phyloP scores from a whole-genome alignment of 2,113 vertebrate species.

The Muntiacus reevesi region DNA sequence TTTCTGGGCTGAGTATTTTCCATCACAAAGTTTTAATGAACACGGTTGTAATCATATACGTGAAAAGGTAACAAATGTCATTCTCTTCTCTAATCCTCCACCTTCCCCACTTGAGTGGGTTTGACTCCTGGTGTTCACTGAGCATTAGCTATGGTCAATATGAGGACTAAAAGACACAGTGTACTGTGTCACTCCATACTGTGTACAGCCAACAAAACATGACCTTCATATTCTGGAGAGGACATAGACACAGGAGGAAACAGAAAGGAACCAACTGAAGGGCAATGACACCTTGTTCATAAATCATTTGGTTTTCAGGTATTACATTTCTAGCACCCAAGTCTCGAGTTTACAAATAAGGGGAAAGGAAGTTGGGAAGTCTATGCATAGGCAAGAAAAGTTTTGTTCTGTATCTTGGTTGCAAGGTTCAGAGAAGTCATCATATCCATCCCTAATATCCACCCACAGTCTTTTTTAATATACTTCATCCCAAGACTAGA shows the following conservation, averaged over 20 bases:
- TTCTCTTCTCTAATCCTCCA: not conserved
- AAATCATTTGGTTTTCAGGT: not conserved
- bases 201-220: not conserved
- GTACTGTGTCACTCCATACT: not conserved
- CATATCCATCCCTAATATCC: too few relatives aligned
- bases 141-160: not conserved
- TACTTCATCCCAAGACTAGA: not conserved
- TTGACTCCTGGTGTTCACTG: not conserved
- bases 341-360: not conserved
- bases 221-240: not conserved
- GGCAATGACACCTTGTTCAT: not conserved
- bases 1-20: not conserved
- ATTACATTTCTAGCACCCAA: not conserved
- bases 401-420: not conserved
- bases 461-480: not conserved
- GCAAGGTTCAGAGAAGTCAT: not conserved
- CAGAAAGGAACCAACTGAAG: not conserved
- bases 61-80: not conserved
- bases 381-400: not conserved
- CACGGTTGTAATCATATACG: not conserved
- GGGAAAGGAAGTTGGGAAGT: not conserved
- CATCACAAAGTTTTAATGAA: not conserved
- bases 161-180: not conserved
- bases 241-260: not conserved
- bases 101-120: rapidly evolving